These are phyloP conservation scores for Lerema accius DNA, from an alignment of 1,140 invertebrate genomes.

Conservation along the genomic window DNA sequence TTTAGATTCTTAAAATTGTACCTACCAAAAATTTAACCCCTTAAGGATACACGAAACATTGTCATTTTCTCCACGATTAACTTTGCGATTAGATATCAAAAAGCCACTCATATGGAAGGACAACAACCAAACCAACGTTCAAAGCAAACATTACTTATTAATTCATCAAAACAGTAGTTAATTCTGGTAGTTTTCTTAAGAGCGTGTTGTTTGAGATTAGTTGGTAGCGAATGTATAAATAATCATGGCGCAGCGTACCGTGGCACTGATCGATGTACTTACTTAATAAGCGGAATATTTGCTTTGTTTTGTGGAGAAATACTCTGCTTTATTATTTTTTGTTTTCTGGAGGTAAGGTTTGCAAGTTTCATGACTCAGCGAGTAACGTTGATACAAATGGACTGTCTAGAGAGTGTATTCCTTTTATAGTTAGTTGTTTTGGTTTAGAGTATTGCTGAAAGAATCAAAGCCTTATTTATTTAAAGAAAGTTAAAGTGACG, in stretches of 20 bases:
- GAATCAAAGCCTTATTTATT: too few relatives aligned
- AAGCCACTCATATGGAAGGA: too few relatives aligned
- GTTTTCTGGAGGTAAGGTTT: conserved; percentile 19
- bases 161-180: conserved; percentile 18
- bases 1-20: too few relatives aligned
- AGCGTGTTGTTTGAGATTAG: conserved; percentile 29
- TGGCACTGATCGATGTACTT: conserved; percentile 62
- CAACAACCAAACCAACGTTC: too few relatives aligned
- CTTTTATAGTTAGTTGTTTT: neutral
- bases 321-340: conserved; percentile 18
- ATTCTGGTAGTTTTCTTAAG: conserved; percentile 22
- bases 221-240: conserved; percentile 61
- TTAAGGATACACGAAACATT: too few relatives aligned
- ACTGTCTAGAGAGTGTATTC: neutral
- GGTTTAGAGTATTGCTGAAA: too few relatives aligned
- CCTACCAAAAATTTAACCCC: too few relatives aligned
- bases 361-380: conserved; percentile 4
- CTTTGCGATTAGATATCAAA: too few relatives aligned
- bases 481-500: too few relatives aligned
- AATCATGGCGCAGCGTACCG: conserved; percentile 42
- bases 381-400: neutral
- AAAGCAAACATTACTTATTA: conserved; percentile 4
- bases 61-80: too few relatives aligned
- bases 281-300: conserved; percentile 47
- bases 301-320: conserved; percentile 26